These are phyloP conservation scores for Sciurus carolinensis DNA, from an alignment of 2,797 vertebrate species.

Conservation along the genomic window DNA sequence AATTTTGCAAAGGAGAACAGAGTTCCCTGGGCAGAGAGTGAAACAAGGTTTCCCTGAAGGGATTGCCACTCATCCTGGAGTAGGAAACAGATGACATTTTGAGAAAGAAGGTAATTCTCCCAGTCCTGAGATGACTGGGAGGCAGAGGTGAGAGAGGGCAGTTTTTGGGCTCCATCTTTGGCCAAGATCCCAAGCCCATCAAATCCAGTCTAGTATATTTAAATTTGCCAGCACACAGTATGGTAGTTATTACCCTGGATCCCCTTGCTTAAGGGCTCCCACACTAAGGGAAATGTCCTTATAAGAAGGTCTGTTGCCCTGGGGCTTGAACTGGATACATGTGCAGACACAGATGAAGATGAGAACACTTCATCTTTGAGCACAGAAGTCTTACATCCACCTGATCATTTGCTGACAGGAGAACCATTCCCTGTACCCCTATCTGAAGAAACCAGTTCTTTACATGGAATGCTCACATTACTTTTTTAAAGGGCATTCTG, in stretches of 20 bases:
- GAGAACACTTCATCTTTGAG: background rate
- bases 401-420: background rate
- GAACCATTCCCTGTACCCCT: background rate
- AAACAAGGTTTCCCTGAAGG: background rate
- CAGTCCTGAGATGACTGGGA: too few species aligned
- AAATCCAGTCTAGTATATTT: background rate
- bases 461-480: background rate
- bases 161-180: background rate
- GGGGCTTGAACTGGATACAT: background rate
- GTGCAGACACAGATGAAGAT: background rate
- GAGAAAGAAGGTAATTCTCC: background rate
- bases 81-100: background rate
- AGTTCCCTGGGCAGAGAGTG: background rate
- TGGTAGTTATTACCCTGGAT: rapidly evolving
- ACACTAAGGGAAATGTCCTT: rapidly evolving
- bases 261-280: too few species aligned
- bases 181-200: background rate
- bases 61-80: background rate
- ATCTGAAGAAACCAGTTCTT: background rate
- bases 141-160: background rate
- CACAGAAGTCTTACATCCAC: background rate
- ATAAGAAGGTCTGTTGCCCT: too few species aligned
- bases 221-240: too few species aligned
- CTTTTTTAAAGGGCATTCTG: background rate
- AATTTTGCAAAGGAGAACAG: background rate